Base-by-base conservation (phyloP, 2,113 vertebrate species). In the Lepisosteus osseus region DNA sequence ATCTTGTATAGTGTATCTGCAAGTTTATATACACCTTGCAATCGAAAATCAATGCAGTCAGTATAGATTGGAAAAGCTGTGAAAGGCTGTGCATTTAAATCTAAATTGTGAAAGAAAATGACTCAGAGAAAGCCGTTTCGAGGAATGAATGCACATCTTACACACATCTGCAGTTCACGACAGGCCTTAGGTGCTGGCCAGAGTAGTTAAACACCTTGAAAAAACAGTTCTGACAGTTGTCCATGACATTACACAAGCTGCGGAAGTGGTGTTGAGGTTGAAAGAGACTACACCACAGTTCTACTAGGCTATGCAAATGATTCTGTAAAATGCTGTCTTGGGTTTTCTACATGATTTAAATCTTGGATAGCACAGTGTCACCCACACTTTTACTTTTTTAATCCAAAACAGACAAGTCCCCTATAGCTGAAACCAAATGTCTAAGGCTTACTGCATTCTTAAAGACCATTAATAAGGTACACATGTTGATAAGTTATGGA, bases 361-460 rank as follows among this genome's bases (percentile, higher is more conserved):
- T 83, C 78, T 80, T 87, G 89, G 86, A 84, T 73, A 72, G 78
- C 76, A 83, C 76, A 54, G 81, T 81, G 84, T 90, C 85, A 87
- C 85, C 88, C 84, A 76, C 89, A 89, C 88, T 83, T 84, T 86
- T 89, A 87, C 84, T 88, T 79, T 75, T 76, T 69, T 90, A 92
- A 92, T 92, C 86, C 87, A 73, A 88, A 92, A 91, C 89, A 92
- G 89, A 91, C 89, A 86, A 82, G 82, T 85, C 88, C 85, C 86
- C 78, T 78, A 85, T 86, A 85, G 83, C 82, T 84, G 81, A 89
- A 85, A 85, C 84, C 86, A 85, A 80, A 80, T 83, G 85, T 81
- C 88, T 88, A 85, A 83, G 82, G 79, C 86, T 84, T 87, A 86
- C 85, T 79, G 84, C 68, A 74, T 86, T 85, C 83, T 84, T 78